Base-by-base conservation (phyloP, 2,888 invertebrate species). In the Sipunculus nudus region DNA sequence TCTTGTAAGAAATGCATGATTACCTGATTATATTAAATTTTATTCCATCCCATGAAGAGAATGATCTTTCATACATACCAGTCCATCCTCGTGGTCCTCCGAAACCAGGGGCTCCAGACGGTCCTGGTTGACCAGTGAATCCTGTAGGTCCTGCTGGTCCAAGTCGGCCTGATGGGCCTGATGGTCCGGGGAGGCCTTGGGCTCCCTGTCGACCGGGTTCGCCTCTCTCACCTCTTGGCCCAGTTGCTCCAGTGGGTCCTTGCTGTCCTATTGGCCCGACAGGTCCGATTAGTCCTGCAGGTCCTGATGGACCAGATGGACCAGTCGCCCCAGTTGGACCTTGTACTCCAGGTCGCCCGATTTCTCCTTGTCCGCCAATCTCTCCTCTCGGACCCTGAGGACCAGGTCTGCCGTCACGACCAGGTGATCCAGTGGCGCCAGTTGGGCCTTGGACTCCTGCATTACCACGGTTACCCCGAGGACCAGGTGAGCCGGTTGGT, bases 81-180 rank as follows among this genome's bases (percentile, higher is more conserved):
- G n/a, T n/a, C n/a, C n/a, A n/a, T n/a, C n/a, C n/a, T n/a, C n/a
- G n/a, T n/a, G n/a, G n/a, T n/a, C n/a, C n/a, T n/a, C n/a, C n/a
- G n/a, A n/a, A 63, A 48, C 80, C 80, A 8, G 53, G 47, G n/a
- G 63, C 58, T 49, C 79, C 79, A 16, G 63, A 67, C 45, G 70
- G 70, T 49, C 78, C 78, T 53, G 60, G 61, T 13, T 59, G 58
- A 26, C 78, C 78, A 23, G 53, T 39, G 23, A 62, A 53, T 54
- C 77, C 78, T 4, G 60, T 59, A 5, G 65, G 56, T 55, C 80
- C 80, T 28, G 75, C 54, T 26, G 76, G 75, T 23, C 80, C 80
- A 2, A 76, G 21, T 5, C 13, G 25, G 16, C 53, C 63, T 38
- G 19, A 16, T 2, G 48, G 48, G 3, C 59, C 58, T 25, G 47